phyloP scores from a whole-genome alignment of 2,113 vertebrate species.

The Pampusana beccarii region DNA sequence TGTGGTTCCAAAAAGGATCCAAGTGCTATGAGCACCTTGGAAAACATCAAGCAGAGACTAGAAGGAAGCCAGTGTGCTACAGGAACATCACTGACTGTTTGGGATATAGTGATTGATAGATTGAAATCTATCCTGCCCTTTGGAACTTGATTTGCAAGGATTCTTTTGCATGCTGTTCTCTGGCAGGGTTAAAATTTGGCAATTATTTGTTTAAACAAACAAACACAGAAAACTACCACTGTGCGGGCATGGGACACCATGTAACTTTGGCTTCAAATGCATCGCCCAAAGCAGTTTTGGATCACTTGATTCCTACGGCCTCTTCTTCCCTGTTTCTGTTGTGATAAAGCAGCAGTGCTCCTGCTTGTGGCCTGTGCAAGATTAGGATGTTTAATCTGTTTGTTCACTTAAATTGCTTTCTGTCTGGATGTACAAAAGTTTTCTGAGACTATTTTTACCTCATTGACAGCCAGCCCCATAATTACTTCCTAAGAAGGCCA shows the following conservation, averaged over 20 bases:
- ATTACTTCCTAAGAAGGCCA: not conserved
- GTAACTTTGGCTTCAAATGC: conserved; percentile 8
- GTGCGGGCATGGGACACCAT: not conserved
- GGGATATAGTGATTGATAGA: not conserved
- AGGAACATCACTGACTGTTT: not conserved
- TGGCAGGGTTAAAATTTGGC: not conserved
- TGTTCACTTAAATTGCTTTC: not conserved
- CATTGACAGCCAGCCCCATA: not conserved
- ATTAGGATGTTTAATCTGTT: not conserved
- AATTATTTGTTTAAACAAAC: conserved; percentile 45
- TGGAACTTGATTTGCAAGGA: not conserved
- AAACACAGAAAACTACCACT: not conserved
- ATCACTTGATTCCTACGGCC: not conserved
- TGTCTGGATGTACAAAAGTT: not conserved
- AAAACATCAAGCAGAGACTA: conserved; percentile 34
- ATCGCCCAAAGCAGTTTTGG: not conserved
- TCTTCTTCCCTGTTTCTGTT: not conserved
- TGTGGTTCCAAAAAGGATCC: conserved; percentile 37
- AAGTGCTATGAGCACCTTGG: conserved; percentile 3
- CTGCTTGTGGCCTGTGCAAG: not conserved
- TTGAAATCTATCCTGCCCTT: conserved; percentile 3
- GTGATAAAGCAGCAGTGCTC: not conserved
- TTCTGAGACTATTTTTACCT: not conserved
- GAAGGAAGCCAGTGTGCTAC: not conserved
- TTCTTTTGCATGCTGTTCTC: not conserved